phyloP scores from a whole-genome alignment of 2,797 vertebrate genomes.

The Xenopus petersii region DNA sequence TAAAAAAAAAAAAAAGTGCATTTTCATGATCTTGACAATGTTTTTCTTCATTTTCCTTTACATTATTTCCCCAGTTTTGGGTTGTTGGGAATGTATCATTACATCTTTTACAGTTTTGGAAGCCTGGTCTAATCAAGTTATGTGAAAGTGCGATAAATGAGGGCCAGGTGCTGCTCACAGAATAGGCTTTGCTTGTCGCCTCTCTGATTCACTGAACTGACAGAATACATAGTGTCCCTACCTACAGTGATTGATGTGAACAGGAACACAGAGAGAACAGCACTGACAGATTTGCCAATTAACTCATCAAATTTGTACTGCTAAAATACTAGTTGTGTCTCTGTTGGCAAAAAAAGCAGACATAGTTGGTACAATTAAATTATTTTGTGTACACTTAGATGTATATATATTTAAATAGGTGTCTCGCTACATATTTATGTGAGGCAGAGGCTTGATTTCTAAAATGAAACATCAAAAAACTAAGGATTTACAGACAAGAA shows the following conservation, averaged over 20 bases:
- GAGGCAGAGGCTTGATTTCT: no score
- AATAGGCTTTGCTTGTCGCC: conserved; percentile 8
- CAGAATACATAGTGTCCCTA: conserved; percentile 11
- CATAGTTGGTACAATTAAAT: conserved; percentile 8
- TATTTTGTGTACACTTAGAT: conserved; percentile 15
- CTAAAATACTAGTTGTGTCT: conserved; percentile 32
- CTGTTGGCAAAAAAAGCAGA: background rate
- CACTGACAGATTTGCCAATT: conserved; percentile 33
- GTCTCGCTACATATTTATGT: no score
- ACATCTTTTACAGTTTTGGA: conserved; percentile 9
- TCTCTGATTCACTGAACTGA: conserved; percentile 27
- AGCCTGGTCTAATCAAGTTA: conserved; percentile 14
- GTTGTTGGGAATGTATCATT: conserved; percentile 1
- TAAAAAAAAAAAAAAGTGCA: conserved; percentile 14
- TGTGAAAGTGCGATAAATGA: conserved; percentile 15
- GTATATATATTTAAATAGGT: background rate
- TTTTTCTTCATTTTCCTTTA: conserved; percentile 19
- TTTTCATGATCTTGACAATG: conserved; percentile 19
- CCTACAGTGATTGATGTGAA: conserved; percentile 36
- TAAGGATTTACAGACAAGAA: no score
- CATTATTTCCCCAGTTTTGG: conserved; percentile 19
- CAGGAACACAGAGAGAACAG: conserved; percentile 15
- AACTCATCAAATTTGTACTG: conserved; percentile 36
- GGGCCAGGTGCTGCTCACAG: conserved; percentile 8
- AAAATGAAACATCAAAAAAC: no score